Evolutionary conservation across 1,140 invertebrate species (phyloP), one percentile per base, ranked within the genome.

Genomic region (Leptinotarsa undecemlineata): DNA sequence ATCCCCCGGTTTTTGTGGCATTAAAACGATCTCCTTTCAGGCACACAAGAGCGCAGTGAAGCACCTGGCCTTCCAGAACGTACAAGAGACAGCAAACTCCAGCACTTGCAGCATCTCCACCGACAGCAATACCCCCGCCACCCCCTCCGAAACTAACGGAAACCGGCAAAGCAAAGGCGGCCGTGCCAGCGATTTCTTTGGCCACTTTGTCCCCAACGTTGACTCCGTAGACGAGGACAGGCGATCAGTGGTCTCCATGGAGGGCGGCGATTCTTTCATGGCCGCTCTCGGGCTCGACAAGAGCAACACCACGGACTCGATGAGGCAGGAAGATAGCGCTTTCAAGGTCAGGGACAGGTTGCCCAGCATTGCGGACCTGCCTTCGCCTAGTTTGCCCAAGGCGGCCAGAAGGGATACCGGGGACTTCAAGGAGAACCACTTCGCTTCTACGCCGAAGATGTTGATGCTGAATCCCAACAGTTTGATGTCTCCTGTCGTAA

Each of bases 61-160:
- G 74, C 78, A 81, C 62, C 33, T 83, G 51, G 15, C 68, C 1
- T 83, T 81, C 57, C 80, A 81, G 77, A 81, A 76, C 17, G 71
- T 20, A 47, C 48, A 70, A 51, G 61, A 64, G 0, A 26, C 14
- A 5, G 15, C 19, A n/a, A 61, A 64, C 47, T 19, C 62, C 2
- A 72, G 71, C 17, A n/a, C 26, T 4, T 64, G 71, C 63, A 72
- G 71, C 63, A 47, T 64, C 17, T 72, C 60, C 14, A 20, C 48
- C 15, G n/a, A 60, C 2, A 64, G 60, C 21, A 48, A 48, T 15
- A 48, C 14, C 42, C 51, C 60, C 11, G 26, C 19, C 11, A 33
- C 19, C n/a, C 66, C n/a, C n/a, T 42, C 47, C 11, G 68, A 60
- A 15, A 48, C 4, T 6, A 68, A 14, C 17, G 42, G 33, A 42